Evolutionary conservation across 2,113 vertebrate species (phyloP).

Genomic region (Halichoerus grypus): DNA sequence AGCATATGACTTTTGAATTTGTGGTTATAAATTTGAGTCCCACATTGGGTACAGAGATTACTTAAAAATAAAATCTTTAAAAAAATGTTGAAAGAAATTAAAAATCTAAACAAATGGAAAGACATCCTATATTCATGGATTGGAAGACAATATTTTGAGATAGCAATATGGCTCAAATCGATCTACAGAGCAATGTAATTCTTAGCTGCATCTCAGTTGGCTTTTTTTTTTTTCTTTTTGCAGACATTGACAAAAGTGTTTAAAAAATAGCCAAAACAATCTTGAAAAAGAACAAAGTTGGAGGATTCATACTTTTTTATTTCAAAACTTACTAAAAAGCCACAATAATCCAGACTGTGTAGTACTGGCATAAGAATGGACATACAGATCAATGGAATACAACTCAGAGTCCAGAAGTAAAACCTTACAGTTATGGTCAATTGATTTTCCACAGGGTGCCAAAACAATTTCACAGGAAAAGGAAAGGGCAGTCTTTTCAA

Average conservation of each 20-base stretch:
- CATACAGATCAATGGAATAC: neutral
- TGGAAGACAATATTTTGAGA: conserved; percentile 6
- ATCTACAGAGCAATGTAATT: neutral
- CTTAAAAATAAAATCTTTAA: neutral
- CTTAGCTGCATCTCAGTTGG: neutral
- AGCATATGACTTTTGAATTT: neutral
- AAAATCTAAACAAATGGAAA: neutral
- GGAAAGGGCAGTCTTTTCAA: neutral
- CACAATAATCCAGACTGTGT: neutral
- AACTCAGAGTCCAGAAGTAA: neutral
- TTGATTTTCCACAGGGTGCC: neutral
- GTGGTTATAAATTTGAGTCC: neutral
- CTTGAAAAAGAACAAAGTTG: conserved; percentile 14
- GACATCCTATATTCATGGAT: neutral
- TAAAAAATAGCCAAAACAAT: conserved; percentile 40
- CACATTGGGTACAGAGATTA: neutral
- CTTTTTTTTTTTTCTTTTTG: neutral
- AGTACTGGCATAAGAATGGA: neutral
- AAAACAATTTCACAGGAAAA: neutral
- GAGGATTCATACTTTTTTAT: neutral
- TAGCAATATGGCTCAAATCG: neutral
- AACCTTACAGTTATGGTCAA: neutral
- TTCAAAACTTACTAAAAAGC: conserved; percentile 18
- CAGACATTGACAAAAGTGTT: neutral
- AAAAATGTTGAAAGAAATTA: neutral